A percentile compares a stretch with the other conserved stretches of the same genome.
Evolutionary conservation across 1,140 invertebrate genomes (phyloP).

Genomic region (Uloborus diversus): DNA sequence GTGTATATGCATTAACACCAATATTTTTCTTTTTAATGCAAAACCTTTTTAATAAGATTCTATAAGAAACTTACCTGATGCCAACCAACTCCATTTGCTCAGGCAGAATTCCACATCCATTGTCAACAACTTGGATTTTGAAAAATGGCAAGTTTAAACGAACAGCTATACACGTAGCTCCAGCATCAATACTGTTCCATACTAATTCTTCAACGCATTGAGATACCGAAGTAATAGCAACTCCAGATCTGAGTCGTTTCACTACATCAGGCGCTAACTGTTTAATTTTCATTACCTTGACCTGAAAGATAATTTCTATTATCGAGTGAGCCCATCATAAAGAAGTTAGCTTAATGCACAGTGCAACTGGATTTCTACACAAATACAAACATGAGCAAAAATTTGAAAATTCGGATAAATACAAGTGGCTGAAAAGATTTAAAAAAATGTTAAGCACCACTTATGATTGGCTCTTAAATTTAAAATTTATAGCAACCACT

Average conservation of each 20-base stretch:
- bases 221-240: slow-evolving; percentile 64
- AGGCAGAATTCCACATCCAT: slow-evolving; percentile 71
- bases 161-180: slow-evolving; percentile 72
- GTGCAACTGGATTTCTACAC: no score
- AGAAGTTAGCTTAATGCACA: no score
- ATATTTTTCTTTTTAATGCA: no score
- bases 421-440: no score
- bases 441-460: no score
- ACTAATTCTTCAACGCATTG: slow-evolving; percentile 68
- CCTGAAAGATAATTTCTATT: no score
- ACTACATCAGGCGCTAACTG: slow-evolving; percentile 62
- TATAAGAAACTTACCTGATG: slow-evolving; percentile 65
- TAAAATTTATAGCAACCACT: no score
- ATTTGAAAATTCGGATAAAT: no score
- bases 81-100: slow-evolving; percentile 70
- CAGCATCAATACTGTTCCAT: slow-evolving; percentile 74
- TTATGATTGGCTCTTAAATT: no score
- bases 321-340: no score
- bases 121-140: slow-evolving; percentile 75
- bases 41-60: no score
- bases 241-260: slow-evolving; percentile 64
- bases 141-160: slow-evolving; percentile 70
- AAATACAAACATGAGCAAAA: no score
- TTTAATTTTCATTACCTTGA: slow-evolving; percentile 61
- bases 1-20: not conserved